Percentiles rank a stretch among this genome's conserved stretches.
Evolutionary conservation across 2,797 vertebrate species (phyloP).

Genomic region (Falco rusticolus): DNA sequence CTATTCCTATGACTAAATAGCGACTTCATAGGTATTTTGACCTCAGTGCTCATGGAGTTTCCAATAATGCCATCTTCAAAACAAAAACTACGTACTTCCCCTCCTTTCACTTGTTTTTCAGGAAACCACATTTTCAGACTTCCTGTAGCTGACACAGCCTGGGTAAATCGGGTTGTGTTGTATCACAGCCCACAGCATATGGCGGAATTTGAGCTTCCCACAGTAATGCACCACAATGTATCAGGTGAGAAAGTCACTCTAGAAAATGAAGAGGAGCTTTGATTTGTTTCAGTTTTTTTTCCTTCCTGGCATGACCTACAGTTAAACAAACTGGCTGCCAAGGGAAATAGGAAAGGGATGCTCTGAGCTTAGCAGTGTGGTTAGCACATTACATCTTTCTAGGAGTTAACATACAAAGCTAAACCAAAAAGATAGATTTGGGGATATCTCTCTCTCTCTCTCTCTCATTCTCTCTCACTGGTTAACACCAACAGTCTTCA

Average conservation of each 20-base stretch:
- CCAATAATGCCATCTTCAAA: constrained; percentile 58
- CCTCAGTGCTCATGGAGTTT: constrained; percentile 32
- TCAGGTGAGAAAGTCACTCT: constrained; percentile 4
- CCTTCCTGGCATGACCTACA: not conserved
- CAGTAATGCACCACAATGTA: not conserved
- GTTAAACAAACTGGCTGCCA: constrained; percentile 50
- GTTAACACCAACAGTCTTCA: not conserved
- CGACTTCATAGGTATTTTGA: not conserved
- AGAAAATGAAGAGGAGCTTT: constrained; percentile 19
- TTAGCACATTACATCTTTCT: constrained; percentile 32
- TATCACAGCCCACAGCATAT: not conserved
- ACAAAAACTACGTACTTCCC: constrained; percentile 38
- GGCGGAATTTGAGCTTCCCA: not conserved
- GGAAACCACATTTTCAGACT: constrained; percentile 56
- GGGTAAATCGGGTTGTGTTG: not conserved
- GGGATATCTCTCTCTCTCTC: not conserved
- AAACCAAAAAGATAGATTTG: not conserved
- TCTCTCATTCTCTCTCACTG: not conserved
- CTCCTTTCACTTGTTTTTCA: constrained; percentile 66
- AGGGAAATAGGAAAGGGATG: constrained; percentile 52
- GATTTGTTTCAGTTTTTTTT: not conserved
- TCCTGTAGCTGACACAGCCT: constrained; percentile 36
- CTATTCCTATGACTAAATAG: constrained; percentile 34
- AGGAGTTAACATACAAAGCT: constrained; percentile 5
- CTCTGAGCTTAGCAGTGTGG: constrained; percentile 24